These are phyloP conservation scores for Lepidochitona cinerea DNA, from an alignment of 2,888 invertebrate genomes.

Conservation along the genomic window DNA sequence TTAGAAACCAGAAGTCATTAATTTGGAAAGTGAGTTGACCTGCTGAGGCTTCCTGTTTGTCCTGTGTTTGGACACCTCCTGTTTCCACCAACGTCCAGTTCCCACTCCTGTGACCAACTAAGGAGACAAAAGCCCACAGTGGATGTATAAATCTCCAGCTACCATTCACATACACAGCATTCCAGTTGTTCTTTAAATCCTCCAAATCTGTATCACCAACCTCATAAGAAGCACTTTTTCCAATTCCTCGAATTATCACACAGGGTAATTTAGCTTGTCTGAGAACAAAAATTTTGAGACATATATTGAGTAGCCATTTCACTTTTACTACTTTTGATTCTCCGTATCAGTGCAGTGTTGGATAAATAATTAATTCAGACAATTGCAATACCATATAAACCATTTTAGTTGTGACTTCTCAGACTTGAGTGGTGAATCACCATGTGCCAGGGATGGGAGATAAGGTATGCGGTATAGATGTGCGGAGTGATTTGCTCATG, in stretches of 20 bases:
- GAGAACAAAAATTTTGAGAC: no score
- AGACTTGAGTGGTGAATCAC: no score
- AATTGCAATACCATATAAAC: no score
- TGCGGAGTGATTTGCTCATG: no score
- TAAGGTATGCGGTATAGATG: no score
- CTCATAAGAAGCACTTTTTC: constrained; percentile 51
- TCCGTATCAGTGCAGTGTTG: not conserved
- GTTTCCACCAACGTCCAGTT: constrained; percentile 46
- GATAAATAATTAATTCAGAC: not conserved
- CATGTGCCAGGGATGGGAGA: no score
- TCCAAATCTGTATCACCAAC: constrained; percentile 47
- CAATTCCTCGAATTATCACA: constrained; percentile 50
- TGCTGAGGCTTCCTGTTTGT: constrained; percentile 15
- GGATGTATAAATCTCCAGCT: constrained; percentile 60
- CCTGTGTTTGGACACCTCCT: constrained; percentile 14
- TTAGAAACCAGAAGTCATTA: constrained; percentile 61
- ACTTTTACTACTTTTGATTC: no score
- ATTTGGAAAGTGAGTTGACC: constrained; percentile 26
- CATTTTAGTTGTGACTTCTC: not conserved
- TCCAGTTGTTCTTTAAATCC: constrained; percentile 52
- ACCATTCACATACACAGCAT: constrained; percentile 50
- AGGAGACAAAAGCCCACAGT: constrained; percentile 50
- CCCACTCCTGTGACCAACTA: constrained; percentile 35
- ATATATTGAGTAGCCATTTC: no score
- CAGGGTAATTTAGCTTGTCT: constrained; percentile 55